Evolutionary conservation across 2,888 invertebrate species (phyloP).

Genomic region (Conus canariensis): DNA sequence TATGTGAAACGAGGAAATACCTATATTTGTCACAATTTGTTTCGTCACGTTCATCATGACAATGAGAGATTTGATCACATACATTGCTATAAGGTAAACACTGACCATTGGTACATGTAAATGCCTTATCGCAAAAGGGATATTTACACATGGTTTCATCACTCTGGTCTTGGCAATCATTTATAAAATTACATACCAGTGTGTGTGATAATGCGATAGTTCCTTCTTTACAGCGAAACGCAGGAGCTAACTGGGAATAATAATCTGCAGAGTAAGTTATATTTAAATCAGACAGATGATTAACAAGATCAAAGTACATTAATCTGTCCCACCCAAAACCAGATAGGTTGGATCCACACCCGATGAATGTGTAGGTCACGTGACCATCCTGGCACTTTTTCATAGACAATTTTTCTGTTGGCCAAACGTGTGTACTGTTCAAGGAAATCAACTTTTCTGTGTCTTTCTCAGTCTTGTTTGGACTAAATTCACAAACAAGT

Average conservation of each 20-base stretch:
- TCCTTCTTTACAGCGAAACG: neutral
- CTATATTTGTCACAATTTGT: neutral
- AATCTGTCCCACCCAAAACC: neutral
- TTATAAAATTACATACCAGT: neutral
- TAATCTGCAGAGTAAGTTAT: neutral
- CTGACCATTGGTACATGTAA: neutral
- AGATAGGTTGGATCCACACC: neutral
- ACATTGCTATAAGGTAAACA: neutral
- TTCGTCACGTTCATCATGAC: neutral
- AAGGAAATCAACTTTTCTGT: neutral
- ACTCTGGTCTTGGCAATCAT: neutral
- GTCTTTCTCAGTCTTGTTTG: neutral
- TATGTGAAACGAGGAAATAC: neutral
- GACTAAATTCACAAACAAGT: neutral
- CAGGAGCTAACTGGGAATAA: neutral
- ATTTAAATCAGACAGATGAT: neutral
- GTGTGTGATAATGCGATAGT: neutral
- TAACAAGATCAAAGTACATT: neutral
- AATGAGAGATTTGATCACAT: neutral
- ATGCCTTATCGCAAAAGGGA: neutral
- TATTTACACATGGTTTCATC: neutral
- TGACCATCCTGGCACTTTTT: neutral
- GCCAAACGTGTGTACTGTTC: neutral
- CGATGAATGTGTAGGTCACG: neutral
- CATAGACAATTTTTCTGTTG: neutral